Percentiles rank a stretch among this genome's conserved stretches.
Evolutionary conservation across 1,140 invertebrate species (phyloP).

Genomic region (Melitaea cinxia): DNA sequence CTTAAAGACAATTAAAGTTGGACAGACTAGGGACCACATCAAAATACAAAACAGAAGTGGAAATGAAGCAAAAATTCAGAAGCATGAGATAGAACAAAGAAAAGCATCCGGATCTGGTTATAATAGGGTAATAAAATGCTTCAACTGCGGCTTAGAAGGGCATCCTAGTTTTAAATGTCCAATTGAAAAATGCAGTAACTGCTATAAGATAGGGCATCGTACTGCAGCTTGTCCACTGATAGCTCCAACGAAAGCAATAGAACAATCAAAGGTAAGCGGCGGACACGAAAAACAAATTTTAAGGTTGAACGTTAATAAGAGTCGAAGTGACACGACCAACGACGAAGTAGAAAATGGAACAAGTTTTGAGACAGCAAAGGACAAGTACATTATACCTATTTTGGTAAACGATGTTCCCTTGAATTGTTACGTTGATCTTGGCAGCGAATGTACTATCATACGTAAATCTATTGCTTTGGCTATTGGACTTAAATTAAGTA

Average conservation of each 20-base stretch:
- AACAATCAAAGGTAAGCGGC: background rate
- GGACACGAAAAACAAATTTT: conserved; percentile 1
- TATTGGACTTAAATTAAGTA: background rate
- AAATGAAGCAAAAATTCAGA: background rate
- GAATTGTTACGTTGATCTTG: conserved; percentile 17
- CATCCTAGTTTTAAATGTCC: conserved; percentile 32
- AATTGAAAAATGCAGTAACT: conserved; percentile 16
- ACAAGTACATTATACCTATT: conserved; percentile 14
- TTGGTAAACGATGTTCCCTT: conserved; percentile 1
- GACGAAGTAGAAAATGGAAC: background rate
- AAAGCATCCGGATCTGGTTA: background rate
- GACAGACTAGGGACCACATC: background rate
- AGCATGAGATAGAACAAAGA: background rate
- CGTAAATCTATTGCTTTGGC: background rate
- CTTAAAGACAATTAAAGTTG: conserved; percentile 24
- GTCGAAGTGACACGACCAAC: background rate
- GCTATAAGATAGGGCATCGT: conserved; percentile 27
- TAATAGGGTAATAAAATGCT: conserved; percentile 8
- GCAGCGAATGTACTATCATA: conserved; percentile 25
- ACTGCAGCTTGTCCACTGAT: background rate
- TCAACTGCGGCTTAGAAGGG: conserved; percentile 25
- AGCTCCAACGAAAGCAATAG: background rate
- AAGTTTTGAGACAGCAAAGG: background rate
- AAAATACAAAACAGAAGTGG: background rate
- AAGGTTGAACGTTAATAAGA: background rate